Percentiles rank a stretch among this genome's conserved stretches.
Conservation (phyloP, 2,113 vertebrate species). For the Leiothrix lutea region DNA sequence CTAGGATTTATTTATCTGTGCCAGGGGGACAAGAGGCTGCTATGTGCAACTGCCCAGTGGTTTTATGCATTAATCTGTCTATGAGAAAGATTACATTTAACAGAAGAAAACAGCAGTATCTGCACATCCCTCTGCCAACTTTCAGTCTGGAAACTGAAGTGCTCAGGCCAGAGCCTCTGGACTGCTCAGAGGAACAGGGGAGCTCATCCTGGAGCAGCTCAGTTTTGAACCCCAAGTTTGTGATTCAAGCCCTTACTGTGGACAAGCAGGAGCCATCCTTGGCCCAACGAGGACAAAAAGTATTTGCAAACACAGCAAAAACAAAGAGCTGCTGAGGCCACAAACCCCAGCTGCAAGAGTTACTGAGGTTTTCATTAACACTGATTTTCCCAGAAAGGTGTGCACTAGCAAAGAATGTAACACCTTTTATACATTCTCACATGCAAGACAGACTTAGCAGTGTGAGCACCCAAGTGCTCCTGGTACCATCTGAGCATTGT, state of each 20-base stretch:
- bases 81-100: not conserved
- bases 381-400: not conserved
- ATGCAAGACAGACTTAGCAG: not conserved
- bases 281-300: not conserved
- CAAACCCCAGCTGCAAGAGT: not conserved
- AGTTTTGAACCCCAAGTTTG: not conserved
- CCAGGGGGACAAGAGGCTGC: not conserved
- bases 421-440: not conserved
- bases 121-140: not conserved
- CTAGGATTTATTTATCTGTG: not conserved
- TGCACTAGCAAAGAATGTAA: not conserved
- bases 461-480: not conserved
- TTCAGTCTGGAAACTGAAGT: not conserved
- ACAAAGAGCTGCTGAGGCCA: not conserved
- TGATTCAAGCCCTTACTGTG: not conserved
- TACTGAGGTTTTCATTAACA: not conserved
- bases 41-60: not conserved
- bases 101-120: not conserved
- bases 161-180: not conserved
- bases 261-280: not conserved
- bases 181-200: not conserved
- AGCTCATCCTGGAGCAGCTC: not conserved
- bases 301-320: not conserved
- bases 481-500: fast-evolving
- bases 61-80: not conserved